Evolutionary conservation across 64 coral and sea anemone genomes (phyloP), one percentile per base, ranked within the genome.

Genomic region (Platygyra sinensis): DNA sequence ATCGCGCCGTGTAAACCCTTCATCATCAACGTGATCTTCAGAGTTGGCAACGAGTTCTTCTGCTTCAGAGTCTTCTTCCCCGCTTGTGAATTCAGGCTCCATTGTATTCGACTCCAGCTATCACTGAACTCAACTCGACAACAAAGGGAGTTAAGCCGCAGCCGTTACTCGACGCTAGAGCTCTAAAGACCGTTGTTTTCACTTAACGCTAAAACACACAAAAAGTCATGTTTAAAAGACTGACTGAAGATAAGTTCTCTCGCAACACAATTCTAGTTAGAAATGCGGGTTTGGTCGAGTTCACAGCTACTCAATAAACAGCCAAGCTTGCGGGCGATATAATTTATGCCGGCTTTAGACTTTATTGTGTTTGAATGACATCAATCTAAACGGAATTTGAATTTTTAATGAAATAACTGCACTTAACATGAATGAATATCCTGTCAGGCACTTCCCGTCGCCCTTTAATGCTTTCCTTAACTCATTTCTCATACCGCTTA

Each of bases 81-180:
- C 86, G 52, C 74, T 77, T 38, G 74, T 88, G 18, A 63, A 88
- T 61, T 74, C 72, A 36, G 86, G 28, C 72, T 74, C 72, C 86
- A 76, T 76, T 27, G 81, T 0, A 24, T 22, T 24, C 5, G 22
- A 27, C 22, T 25, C 12, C 65, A 69, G 22, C 25, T 25, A 28
- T 10, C 22, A 69, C 22, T 65, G 5, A 46, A 46, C 42, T 46
- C 4, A 57, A 57, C 54, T 57, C 54, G 3, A 57, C 54, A 12
- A 15, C 10, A 57, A 57, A 12, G 54, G 54, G 54, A 57, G 54
- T 57, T 57, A 57, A 2, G 1, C 54, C 54, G 11, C 54, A 16
- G 54, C 2, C 11, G 54, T 57, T 57, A 16, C 54, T 57, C 54
- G 54, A 57, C 54, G 10, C 54, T 14, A 57, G 10, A 16, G 54